These are phyloP conservation scores for Apostichopus leukothele DNA, from an alignment of 53 echinoderm and acorn worm species.

Conservation along the genomic window DNA sequence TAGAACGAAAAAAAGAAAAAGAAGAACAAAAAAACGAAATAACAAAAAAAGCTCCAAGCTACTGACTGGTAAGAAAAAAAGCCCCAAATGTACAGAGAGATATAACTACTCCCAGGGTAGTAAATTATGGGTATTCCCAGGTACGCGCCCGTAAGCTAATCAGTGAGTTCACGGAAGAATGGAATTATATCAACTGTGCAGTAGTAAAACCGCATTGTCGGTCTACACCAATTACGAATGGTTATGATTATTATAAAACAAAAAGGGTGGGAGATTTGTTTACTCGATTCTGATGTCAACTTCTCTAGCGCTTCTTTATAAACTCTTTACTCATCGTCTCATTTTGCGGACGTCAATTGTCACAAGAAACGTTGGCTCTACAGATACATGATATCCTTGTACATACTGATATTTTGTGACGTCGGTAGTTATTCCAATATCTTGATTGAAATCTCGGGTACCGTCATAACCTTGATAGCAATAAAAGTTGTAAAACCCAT, in stretches of 20 bases:
- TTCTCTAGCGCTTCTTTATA: not conserved
- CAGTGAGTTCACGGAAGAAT: not conserved
- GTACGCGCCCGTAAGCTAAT: not conserved
- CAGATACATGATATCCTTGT: constrained; percentile 25
- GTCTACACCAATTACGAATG: constrained; percentile 28
- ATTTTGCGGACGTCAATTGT: not conserved
- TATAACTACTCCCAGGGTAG: not conserved
- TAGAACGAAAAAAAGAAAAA: no score
- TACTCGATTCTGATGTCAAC: not conserved
- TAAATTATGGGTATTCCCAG: constrained; percentile 1
- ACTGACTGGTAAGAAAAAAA: not conserved
- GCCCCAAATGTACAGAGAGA: not conserved
- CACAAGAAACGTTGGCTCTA: not conserved
- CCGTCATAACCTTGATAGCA: constrained; percentile 39
- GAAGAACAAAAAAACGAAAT: not conserved
- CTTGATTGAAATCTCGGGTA: constrained; percentile 32
- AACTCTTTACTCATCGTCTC: not conserved
- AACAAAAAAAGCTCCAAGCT: not conserved
- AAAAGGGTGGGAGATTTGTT: constrained; percentile 29
- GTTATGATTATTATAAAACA: constrained; percentile 1
- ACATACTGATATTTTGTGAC: constrained; percentile 18
- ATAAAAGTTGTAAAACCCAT: constrained; percentile 47
- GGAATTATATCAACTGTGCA: constrained; percentile 24
- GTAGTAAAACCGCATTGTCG: constrained; percentile 4
- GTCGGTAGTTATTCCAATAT: constrained; percentile 16